Evolutionary conservation across 1,140 invertebrate species (phyloP).

Genomic region (Zophobas morio): DNA sequence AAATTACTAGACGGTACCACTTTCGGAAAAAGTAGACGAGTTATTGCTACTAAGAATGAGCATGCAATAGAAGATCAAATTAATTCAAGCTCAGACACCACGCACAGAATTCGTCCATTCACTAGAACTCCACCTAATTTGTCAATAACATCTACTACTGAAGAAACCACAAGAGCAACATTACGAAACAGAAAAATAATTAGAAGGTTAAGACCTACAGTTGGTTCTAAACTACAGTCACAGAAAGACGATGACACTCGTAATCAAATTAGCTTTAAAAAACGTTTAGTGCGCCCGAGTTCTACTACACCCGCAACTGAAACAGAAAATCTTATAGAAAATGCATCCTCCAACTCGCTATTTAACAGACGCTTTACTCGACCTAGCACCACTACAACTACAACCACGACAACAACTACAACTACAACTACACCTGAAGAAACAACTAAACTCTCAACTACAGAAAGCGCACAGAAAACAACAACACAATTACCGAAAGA

Average conservation of each 20-base stretch:
- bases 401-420: too few relatives aligned
- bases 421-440: not conserved
- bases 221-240: not conserved
- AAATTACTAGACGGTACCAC: conserved; percentile 48
- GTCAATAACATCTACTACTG: conserved; percentile 43
- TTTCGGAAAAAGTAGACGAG: conserved; percentile 48
- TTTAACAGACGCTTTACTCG: conserved; percentile 6
- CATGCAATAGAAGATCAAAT: conserved; percentile 47
- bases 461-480: not conserved
- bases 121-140: conserved; percentile 24
- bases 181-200: conserved; percentile 56
- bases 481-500: not conserved
- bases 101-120: conserved; percentile 48
- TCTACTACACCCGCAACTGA: not conserved
- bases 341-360: not conserved
- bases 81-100: conserved; percentile 50
- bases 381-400: not conserved
- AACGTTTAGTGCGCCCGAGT: conserved; percentile 8
- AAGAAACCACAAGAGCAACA: conserved; percentile 27
- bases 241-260: not conserved
- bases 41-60: conserved; percentile 42
- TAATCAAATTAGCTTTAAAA: conserved; percentile 5
- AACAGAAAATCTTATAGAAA: conserved; percentile 31
- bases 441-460: not conserved
- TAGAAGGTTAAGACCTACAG: conserved; percentile 57